Conservation (phyloP, 1,140 invertebrate genomes). For the Pachypeltis micranthus region DNA sequence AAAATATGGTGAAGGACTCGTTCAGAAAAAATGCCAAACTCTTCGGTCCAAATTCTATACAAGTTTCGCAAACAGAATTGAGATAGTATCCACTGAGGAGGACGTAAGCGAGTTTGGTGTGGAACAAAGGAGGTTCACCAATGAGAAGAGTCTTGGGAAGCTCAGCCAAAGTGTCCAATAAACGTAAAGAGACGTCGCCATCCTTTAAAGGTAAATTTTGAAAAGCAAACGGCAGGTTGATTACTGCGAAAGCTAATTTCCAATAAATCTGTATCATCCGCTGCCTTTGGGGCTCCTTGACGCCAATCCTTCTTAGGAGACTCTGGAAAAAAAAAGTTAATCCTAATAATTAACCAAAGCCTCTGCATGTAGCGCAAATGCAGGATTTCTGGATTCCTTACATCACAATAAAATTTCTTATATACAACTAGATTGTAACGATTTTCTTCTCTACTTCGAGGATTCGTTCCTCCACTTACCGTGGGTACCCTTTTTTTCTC, state of each 20-base stretch:
- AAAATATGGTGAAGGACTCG: constrained; percentile 14
- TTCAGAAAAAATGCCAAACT: constrained; percentile 13
- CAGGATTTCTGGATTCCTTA: too few species aligned
- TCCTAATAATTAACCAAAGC: too few species aligned
- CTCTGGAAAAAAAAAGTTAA: background rate
- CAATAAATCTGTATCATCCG: constrained; percentile 13
- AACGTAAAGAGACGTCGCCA: background rate
- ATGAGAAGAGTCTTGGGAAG: background rate
- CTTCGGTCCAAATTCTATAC: constrained; percentile 7
- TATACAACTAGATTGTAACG: too few species aligned
- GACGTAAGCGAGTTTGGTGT: constrained; percentile 15
- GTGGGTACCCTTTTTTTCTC: too few species aligned
- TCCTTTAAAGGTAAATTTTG: constrained; percentile 1
- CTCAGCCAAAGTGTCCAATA: background rate
- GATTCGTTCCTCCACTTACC: too few species aligned
- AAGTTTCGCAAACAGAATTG: constrained; percentile 14
- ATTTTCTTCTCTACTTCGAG: too few species aligned
- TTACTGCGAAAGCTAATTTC: constrained; percentile 12
- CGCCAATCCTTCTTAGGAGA: background rate
- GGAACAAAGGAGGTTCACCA: constrained; percentile 5
- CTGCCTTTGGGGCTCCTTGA: constrained; percentile 2
- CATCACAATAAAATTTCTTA: too few species aligned
- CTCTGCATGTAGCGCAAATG: too few species aligned
- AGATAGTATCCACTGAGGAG: constrained; percentile 14
- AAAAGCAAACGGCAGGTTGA: constrained; percentile 14